A percentile compares a stretch with the other conserved stretches of the same genome.
phyloP scores from a whole-genome alignment of 1,140 invertebrate genomes.

The Drosophila sturtevanti region DNA sequence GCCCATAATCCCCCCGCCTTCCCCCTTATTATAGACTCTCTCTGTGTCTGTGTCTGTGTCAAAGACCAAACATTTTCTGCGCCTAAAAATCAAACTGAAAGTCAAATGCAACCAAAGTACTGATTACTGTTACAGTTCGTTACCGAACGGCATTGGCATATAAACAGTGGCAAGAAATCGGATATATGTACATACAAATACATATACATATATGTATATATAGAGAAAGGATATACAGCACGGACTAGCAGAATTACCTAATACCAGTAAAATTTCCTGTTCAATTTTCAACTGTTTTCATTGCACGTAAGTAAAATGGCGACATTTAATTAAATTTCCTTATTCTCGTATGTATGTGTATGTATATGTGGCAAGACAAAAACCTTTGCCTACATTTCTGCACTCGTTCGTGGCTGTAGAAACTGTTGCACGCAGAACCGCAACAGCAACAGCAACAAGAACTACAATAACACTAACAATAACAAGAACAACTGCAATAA shows the following conservation, averaged over 20 bases:
- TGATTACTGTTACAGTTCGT: constrained; percentile 52
- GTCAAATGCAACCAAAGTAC: constrained; percentile 52
- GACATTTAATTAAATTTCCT: constrained; percentile 78
- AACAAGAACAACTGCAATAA: constrained; percentile 49
- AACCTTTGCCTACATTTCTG: constrained; percentile 62
- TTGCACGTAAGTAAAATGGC: constrained; percentile 33
- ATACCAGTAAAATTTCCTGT: neutral
- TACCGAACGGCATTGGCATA: constrained; percentile 20
- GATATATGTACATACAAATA: constrained; percentile 24
- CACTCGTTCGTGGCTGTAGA: neutral
- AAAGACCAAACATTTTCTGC: constrained; percentile 16
- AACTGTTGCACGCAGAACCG: constrained; percentile 66
- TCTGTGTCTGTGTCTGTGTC: neutral
- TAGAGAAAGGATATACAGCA: neutral
- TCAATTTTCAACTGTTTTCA: constrained; percentile 39
- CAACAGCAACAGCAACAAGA: constrained; percentile 47
- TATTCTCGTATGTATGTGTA: no score
- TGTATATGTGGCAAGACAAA: constrained; percentile 31
- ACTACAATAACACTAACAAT: constrained; percentile 2
- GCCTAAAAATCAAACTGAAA: constrained; percentile 43
- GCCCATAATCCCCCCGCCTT: neutral
- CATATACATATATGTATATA: constrained; percentile 32
- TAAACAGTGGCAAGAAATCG: constrained; percentile 9
- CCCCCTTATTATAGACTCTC: neutral
- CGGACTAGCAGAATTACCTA: neutral